Base-by-base conservation (phyloP, 2,113 vertebrate genomes). In the Ranitomeya imitator region DNA sequence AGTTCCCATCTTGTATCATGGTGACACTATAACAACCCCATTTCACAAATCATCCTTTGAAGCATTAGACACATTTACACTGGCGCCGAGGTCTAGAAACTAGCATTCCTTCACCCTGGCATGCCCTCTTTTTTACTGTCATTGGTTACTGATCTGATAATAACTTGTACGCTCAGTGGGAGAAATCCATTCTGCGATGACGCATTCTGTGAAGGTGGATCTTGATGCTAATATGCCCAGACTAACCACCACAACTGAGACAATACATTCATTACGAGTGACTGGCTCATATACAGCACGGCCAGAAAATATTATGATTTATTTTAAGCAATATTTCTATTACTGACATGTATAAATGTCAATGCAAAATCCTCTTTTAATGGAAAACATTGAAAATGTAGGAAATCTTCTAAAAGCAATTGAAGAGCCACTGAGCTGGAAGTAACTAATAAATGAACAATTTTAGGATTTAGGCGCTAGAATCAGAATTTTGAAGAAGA, bases 231-330 rank as follows among this genome's bases (percentile, higher is more conserved):
- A 59, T 55, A 87, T 16, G 16, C 3, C 52, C 63, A 59, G 26
- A 57, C 63, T 73, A 81, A 59, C 54, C 78, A 81, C 51, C 67
- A 54, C 55, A 71, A 71, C 45, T 57, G 18, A 8, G 31, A n/a
- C n/a, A 1, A 79, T 86, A n/a, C 31, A 26, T 51, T 86, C 13
- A 79, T 67, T 60, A 73, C 23, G 4, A 7, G 8, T 81, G 63
- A 10, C 51, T 87, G 37, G 61, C 52, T 87, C 23, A 10, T 81
- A 81, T 6, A 59, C 67, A 21, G 37, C 21, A 19, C 45, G 31
- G 21, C 21, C 45, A 37, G 4, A 55, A 76, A 83, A 88, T 63
- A 77, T 54, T 83, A 83, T 51, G 54, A 63, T 88, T 74, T 74
- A 63, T 52, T 83, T 55, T 37, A 73, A n/a, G 19, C 16, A 71